A percentile compares a stretch with the other conserved stretches of the same genome.
phyloP scores from a whole-genome alignment of 2,888 invertebrate species.

The Lasioglossum lativentre region DNA sequence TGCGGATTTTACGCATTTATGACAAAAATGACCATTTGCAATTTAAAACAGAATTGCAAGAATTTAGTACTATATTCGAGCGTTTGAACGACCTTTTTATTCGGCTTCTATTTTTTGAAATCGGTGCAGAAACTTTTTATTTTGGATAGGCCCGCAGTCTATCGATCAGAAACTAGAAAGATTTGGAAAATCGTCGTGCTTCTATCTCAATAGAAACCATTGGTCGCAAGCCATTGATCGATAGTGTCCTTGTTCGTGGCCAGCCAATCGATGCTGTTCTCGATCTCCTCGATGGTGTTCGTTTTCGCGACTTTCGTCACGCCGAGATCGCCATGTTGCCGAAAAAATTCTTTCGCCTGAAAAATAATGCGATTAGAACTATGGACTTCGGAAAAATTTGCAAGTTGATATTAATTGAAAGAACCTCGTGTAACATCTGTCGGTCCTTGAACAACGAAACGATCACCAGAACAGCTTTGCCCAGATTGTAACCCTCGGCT shows the following conservation, averaged over 20 bases:
- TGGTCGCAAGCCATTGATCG: constrained; percentile 26
- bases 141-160: background rate
- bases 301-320: constrained; percentile 19
- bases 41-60: too few relatives aligned
- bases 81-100: too few relatives aligned
- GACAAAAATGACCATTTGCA: too few relatives aligned
- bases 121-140: background rate
- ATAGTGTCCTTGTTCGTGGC: constrained; percentile 29
- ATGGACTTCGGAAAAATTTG: background rate
- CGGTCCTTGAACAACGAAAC: constrained; percentile 48
- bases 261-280: constrained; percentile 48
- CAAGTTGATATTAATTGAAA: background rate
- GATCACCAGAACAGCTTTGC: constrained; percentile 23
- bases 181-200: background rate
- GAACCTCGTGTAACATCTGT: constrained; percentile 37
- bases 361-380: background rate
- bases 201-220: background rate
- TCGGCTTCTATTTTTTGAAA: too few relatives aligned
- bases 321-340: background rate
- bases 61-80: too few relatives aligned
- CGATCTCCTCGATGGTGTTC: constrained; percentile 40
- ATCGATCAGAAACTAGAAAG: background rate
- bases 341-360: constrained; percentile 40
- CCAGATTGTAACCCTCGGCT: constrained; percentile 19
- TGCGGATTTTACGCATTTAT: background rate